Base-by-base conservation (phyloP, 2,113 vertebrate species). In the Etheostoma cragini region DNA sequence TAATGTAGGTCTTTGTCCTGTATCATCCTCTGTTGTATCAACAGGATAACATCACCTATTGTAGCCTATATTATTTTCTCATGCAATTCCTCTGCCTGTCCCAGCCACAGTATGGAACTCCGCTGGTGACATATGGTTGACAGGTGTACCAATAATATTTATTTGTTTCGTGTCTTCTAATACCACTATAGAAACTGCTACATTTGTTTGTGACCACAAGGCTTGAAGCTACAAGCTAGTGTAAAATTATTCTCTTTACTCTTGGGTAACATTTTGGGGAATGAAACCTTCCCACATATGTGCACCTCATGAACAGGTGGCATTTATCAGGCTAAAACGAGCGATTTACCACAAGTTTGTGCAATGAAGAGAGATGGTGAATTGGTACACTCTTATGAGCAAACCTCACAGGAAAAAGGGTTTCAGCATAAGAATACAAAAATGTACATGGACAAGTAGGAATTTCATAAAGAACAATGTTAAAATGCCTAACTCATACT, bases 381-480 rank as follows among this genome's bases (percentile, higher is more conserved):
- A 45, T 42, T 13, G 50, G 50, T 8, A 53, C 21, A 11, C 19
- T n/a, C 24, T 8, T 38, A 38, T 62, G 6, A 14, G 19, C 30
- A 54, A 54, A 54, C 67, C 5, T 12, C 17, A 15, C 30, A 70
- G 67, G 8, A 11, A 46, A 57, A 26, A 1, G 26, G 5, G 12
- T 15, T 50, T 50, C 2, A 62, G 8, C 11, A 67, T 26, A n/a
- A 35, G 26, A 49, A 60, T 49, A 50, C 0, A 1, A 49, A 16
- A 16, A 72, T 16, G 21, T 13, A 45, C 21, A 47, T 3, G 4
- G 22, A 70, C n/a, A 46, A 42, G 42, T 33, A 67, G 24, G 26
- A 54, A 19, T 52, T 53, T 17, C 35, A 54, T 21, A 11, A 56
- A 76, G 38, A 49, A 66, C 73, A 46, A 54, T 15, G 49, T 65